Base-by-base conservation (phyloP, 2,797 vertebrate genomes). In the Sebastes ruberrimus region DNA sequence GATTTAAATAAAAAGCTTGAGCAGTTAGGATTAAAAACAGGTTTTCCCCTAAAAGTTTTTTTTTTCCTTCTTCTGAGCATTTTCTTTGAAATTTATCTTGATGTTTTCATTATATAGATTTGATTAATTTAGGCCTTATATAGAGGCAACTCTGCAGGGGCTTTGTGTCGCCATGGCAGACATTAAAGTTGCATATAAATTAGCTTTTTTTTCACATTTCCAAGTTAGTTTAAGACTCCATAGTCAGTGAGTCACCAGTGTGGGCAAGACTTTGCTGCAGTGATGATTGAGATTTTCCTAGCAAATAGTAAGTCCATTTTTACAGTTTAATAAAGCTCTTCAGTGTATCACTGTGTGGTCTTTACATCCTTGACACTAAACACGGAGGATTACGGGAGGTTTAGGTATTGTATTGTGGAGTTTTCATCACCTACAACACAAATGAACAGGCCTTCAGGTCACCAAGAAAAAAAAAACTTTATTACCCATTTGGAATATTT, bases 401-500 rank as follows among this genome's bases (percentile, higher is more conserved):
- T 10, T 3, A 8, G 11, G 2, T 57, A 10, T 16, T 46, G 16
- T 32, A 28, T 33, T 22, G 4, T 33, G 35, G 8, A 55, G 18
- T 5, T 53, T 23, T 25, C n/a, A 22, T 22, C 30, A 8, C 46
- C 13, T 30, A 16, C 11, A 56, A 64, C 32, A 75, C 25, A 55
- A 71, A 74, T 14, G 1, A 71, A 67, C 63, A 67, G 53, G 52
- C 35, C 65, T 85, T 85, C 14, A 91, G 82, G 84, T 92, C 88
- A 88, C 89, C 89, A 89, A 94, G 90, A 92, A 93, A 88, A 93
- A 38, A 77, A 75, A 32, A 27, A 35, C 74, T 95, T 95, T 94
- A 95, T 95, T 95, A 93, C 87, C 90, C 86, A 80, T 91, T 87
- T 89, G 72, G 88, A 93, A 91, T 92, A 91, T 81, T 92, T 93